phyloP scores from a whole-genome alignment of 2,113 vertebrate genomes.

The Percopsis transmontana region DNA sequence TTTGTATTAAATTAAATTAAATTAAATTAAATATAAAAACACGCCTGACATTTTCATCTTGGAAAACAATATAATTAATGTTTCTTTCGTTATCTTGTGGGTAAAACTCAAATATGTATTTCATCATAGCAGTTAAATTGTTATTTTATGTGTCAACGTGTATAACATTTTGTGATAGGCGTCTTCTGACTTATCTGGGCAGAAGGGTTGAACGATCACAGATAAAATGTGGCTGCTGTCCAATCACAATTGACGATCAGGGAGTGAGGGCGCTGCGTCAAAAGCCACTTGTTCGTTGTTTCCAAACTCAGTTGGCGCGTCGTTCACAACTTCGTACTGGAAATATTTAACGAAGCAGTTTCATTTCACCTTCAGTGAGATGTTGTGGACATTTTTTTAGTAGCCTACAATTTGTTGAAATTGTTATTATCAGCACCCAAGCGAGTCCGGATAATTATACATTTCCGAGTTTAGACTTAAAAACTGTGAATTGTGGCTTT shows the following conservation, averaged over 20 bases:
- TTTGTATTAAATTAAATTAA: too few species aligned
- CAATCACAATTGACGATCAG: slow-evolving; percentile 55
- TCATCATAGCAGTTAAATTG: not conserved
- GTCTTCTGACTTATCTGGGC: not conserved
- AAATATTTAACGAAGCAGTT: not conserved
- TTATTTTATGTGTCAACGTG: not conserved
- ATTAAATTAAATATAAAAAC: too few species aligned
- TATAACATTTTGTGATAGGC: not conserved
- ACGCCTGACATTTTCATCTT: too few species aligned
- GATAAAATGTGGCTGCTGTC: slow-evolving; percentile 50
- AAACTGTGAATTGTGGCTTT: not conserved
- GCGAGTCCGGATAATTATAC: not conserved
- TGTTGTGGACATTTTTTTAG: not conserved
- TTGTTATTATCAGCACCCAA: not conserved
- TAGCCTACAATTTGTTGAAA: not conserved
- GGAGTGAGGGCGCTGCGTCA: slow-evolving; percentile 62
- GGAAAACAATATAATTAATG: too few species aligned
- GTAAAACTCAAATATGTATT: not conserved
- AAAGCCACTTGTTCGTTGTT: slow-evolving; percentile 54
- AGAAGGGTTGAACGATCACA: slow-evolving; percentile 46
- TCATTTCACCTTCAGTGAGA: not conserved
- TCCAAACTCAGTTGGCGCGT: slow-evolving; percentile 36
- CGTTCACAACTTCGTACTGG: not conserved
- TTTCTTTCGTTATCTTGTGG: too few species aligned
- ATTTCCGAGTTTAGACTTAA: not conserved